These are phyloP conservation scores for Anoncus sp. DNA, from an alignment of 2,888 invertebrate genomes.

Conservation along the genomic window DNA sequence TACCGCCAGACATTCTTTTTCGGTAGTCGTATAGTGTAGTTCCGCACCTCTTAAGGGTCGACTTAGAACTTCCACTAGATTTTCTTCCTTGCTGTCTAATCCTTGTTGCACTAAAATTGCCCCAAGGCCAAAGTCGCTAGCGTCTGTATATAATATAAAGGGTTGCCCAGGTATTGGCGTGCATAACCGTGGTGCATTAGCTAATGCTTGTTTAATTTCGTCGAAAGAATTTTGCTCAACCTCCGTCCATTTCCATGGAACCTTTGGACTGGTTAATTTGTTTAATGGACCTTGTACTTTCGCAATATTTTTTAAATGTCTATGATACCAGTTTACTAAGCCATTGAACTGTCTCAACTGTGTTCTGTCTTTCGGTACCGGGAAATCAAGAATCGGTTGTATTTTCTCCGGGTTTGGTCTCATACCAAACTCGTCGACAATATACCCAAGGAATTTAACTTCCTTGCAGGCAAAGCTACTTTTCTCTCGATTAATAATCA, in stretches of 20 bases:
- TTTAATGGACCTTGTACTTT: constrained; percentile 45
- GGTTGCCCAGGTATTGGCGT: no score
- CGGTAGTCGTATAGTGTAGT: constrained; percentile 4
- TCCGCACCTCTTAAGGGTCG: constrained; percentile 38
- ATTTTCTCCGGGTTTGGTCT: no score
- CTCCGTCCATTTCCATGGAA: no score
- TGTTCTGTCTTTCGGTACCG: no score
- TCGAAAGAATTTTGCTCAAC: no score
- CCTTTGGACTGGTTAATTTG: constrained; percentile 46
- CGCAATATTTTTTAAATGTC: constrained; percentile 43
- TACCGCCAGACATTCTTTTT: constrained; percentile 25
- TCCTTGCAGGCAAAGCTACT: constrained; percentile 49
- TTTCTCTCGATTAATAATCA: constrained; percentile 41
- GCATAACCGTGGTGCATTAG: constrained; percentile 27
- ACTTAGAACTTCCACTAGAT: constrained; percentile 37
- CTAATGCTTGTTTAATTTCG: no score
- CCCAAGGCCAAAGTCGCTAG: constrained; percentile 58
- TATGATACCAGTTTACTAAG: constrained; percentile 58
- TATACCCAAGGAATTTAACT: constrained; percentile 17
- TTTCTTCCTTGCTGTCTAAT: constrained; percentile 35
- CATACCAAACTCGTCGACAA: no score
- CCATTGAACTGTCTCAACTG: no score
- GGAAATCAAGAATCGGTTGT: no score
- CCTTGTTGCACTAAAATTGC: constrained; percentile 49
- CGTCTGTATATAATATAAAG: no score